A percentile compares a stretch with the other conserved stretches of the same genome.
phyloP scores from a whole-genome alignment of 2,888 invertebrate species.

The Ennomos erosarius region DNA sequence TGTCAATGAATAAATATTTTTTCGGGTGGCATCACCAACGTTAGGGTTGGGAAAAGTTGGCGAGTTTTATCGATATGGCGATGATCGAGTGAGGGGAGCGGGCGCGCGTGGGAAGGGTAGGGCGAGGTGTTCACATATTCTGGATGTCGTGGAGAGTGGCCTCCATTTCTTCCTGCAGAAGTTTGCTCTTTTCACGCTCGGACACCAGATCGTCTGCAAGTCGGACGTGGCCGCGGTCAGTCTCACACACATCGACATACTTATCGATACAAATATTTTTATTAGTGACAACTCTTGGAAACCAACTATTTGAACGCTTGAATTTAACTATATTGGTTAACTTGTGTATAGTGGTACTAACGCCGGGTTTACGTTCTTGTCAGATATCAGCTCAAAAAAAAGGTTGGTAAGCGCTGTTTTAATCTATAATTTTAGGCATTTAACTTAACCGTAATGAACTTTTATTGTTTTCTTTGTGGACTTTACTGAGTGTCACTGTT shows the following conservation, averaged over 20 bases:
- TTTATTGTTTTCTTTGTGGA: no score
- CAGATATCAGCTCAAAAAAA: no score
- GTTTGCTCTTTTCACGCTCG: conserved; percentile 98
- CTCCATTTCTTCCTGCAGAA: conserved; percentile 99
- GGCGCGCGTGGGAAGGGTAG: conserved; percentile 46
- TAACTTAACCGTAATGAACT: no score
- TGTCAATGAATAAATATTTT: conserved; percentile 19
- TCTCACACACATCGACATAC: conserved; percentile 70
- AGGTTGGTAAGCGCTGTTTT: no score
- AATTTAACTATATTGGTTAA: no score
- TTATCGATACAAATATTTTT: conserved; percentile 52
- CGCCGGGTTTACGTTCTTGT: no score
- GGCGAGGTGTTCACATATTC: conserved; percentile 93
- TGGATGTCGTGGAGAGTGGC: conserved; percentile 99
- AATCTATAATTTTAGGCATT: no score
- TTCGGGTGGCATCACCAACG: conserved; percentile 17
- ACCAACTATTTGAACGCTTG: no score
- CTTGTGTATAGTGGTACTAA: no score
- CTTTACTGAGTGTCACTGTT: conserved; percentile 3
- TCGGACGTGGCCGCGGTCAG: conserved; percentile 77
- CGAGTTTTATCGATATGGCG: conserved; percentile 29
- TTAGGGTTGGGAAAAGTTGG: conserved; percentile 9
- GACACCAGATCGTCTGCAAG: conserved; percentile 97
- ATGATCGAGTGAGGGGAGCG: conserved; percentile 42
- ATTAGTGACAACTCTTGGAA: conserved; percentile 2